Conservation (phyloP, 2,797 vertebrate genomes). For the Tauraco hartlaubi region DNA sequence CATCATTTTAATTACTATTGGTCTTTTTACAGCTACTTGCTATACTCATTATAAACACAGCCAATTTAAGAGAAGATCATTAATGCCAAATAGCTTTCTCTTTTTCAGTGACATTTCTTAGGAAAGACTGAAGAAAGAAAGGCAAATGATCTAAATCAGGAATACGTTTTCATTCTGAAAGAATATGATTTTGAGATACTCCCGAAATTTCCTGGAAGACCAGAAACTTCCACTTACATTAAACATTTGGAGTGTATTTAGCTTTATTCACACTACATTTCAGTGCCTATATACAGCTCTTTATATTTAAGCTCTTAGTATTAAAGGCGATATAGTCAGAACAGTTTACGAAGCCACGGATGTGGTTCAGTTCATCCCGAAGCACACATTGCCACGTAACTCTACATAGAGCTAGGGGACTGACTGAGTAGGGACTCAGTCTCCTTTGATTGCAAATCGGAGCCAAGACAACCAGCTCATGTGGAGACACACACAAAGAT, state of each 20-base stretch:
- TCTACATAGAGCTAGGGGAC: neutral
- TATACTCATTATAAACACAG: neutral
- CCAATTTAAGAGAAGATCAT: neutral
- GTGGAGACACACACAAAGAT: neutral
- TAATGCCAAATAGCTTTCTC: neutral
- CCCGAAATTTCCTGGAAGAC: neutral
- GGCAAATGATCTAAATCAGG: neutral
- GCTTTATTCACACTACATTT: neutral
- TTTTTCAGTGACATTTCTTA: neutral
- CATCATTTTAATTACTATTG: neutral
- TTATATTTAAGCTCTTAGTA: neutral
- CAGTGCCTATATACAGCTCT: neutral
- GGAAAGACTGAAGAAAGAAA: neutral
- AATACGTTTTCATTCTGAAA: neutral
- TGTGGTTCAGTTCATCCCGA: neutral
- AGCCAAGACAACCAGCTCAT: neutral
- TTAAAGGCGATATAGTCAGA: neutral
- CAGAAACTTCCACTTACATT: neutral
- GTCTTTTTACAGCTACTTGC: neutral
- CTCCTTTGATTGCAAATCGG: neutral
- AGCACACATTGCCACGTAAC: neutral
- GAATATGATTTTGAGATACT: neutral
- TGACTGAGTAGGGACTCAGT: neutral
- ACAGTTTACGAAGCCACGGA: neutral
- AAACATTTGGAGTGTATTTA: neutral